Base-by-base conservation (phyloP, 2,888 invertebrate species). In the Tetragonisca angustula region DNA sequence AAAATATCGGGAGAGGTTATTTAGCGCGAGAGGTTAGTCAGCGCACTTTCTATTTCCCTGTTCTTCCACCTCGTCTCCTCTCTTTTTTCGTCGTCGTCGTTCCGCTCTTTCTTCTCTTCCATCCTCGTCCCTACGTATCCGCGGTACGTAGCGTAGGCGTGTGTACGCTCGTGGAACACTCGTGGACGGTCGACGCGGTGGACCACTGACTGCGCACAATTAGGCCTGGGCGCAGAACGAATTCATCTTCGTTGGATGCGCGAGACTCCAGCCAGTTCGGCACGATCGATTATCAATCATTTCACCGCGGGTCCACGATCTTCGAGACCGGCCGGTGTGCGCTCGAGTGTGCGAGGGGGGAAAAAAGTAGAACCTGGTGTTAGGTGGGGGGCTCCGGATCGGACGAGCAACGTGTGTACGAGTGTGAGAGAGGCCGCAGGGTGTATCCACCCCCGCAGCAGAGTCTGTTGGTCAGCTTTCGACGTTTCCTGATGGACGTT, bases 181-280 rank as follows among this genome's bases (percentile, higher is more conserved):
- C 75, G 76, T 83, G 83, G 81, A 17, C 61, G 11, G 19, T 87
- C 87, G 84, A 84, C 89, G 75, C 79, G 64, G 73, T 87, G 89
- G 92, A 93, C 93, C 93, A 89, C 93, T 93, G 92, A 92, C 93
- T 92, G 93, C 86, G 93, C 93, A 93, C 93, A 93, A 93, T 93
- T 93, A 93, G 93, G 91, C 83, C 89, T 90, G 90, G 86, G 89
- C 90, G 90, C 90, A 90, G 91, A 93, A 93, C 92, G 89, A 93
- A 93, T 93, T 92, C 92, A 93, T 93, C 93, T 93, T 93, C 91
- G 92, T 93, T 91, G 90, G 89, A 83, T 90, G 83, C 87, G 89
- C 90, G 90, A 90, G 92, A 90, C 88, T 87, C 90, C 89, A 77
- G 87, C 86, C 86, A 89, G 90, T 91, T 89, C 91, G 90, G 88